Conservation (phyloP, 2,113 vertebrate species). For the Eretmodus cyanostictus region DNA sequence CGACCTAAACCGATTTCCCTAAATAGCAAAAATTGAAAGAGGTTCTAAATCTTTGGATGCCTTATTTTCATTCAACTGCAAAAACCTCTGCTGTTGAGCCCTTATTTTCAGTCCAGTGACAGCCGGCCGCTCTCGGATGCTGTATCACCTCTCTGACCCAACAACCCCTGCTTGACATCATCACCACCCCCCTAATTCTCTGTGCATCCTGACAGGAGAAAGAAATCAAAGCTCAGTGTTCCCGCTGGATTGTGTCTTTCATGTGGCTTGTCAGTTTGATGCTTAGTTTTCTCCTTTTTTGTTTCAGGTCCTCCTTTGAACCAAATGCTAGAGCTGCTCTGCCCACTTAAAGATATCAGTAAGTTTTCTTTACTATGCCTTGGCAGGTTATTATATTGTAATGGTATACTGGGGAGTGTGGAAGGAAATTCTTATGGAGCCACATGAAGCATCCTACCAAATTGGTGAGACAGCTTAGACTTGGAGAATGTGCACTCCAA, state of each 20-base stretch:
- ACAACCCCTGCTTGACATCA: background rate
- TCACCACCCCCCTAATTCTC: background rate
- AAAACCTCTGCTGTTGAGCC: background rate
- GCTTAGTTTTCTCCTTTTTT: constrained; percentile 25
- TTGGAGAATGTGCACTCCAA: background rate
- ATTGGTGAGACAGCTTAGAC: background rate
- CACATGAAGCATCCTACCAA: background rate
- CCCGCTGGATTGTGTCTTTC: background rate
- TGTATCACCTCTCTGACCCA: background rate
- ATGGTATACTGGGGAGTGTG: background rate
- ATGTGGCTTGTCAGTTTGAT: background rate
- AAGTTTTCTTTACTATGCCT: background rate
- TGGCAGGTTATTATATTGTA: background rate
- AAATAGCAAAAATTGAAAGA: background rate
- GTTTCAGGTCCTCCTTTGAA: constrained; percentile 40
- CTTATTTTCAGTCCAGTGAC: background rate
- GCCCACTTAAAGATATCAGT: constrained; percentile 33
- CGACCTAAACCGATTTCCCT: background rate
- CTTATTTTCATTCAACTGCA: background rate
- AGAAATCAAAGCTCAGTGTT: background rate
- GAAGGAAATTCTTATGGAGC: background rate
- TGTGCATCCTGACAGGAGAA: background rate
- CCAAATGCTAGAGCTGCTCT: constrained; percentile 21
- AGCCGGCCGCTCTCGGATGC: background rate
- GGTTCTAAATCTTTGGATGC: background rate